Base-by-base conservation (phyloP, 2,888 invertebrate species). In the Andrena haemorrhoa region DNA sequence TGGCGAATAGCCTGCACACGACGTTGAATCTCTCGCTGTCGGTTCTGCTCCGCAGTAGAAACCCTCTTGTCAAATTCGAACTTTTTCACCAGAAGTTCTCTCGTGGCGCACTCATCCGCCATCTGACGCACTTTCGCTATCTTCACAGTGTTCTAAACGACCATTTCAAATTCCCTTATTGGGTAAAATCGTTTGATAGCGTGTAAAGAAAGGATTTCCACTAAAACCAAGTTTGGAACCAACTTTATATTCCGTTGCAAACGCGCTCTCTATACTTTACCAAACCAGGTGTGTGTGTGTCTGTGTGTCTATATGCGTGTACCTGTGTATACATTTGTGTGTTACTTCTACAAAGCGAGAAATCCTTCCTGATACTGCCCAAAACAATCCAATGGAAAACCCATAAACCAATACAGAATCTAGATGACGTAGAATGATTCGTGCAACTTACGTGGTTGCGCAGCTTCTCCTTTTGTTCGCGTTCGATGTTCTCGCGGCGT, bases 1-100 rank as follows among this genome's bases (percentile, higher is more conserved):
- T 97, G 97, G 94, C 97, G 97, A 92, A 97, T 96, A 94, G 96
- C 96, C 94, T 98, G 97, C 94, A 98, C 95, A 95, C 97, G 97
- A 94, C 97, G 97, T 95, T 97, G 97, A 86, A 98, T 96, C 94
- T 97, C 97, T 94, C 96, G 96, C 94, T 97, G 97, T 89, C 98
- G 96, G 93, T 98, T 98, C 94, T 96, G 96, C 94, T 97, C 97
- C 85, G 97, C 97, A 87, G 96, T 95, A 90, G 96, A 96, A 92
- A 98, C 95, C 94, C 97, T 98, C 92, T 95, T 96, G 94, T 94
- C 94, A 82, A 95, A 91, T 90, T 95, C 94, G 84, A 95, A 92
- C 91, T 95, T 94, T 90, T 95, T 95, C 90, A 95, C 94, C 92
- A 96, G 96, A 91, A 95, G 96, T 93, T 96, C 96, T 93, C 96